These are phyloP conservation scores for Lagopus muta DNA, from an alignment of 2,113 vertebrate species.

Conservation along the genomic window DNA sequence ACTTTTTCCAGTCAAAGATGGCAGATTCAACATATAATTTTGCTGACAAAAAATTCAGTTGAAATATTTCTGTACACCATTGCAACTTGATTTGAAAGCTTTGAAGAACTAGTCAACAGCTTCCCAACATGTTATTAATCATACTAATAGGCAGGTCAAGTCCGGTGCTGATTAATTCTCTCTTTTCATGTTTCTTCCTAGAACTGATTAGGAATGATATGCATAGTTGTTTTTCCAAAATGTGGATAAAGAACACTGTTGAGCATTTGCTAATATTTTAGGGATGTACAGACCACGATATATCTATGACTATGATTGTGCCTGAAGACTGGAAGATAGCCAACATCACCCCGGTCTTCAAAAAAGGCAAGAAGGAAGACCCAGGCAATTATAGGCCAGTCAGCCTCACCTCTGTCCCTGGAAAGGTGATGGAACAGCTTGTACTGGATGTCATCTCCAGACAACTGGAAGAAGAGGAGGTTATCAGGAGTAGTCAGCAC, in stretches of 20 bases:
- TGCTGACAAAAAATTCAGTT: neutral
- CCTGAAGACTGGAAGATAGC: no score
- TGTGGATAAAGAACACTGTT: neutral
- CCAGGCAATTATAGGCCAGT: no score
- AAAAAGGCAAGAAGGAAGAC: no score
- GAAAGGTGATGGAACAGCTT: no score
- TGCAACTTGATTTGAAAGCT: neutral
- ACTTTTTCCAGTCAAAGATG: neutral
- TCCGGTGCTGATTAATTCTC: neutral
- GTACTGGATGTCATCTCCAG: no score
- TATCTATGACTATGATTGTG: neutral
- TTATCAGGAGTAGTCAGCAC: no score
- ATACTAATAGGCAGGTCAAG: neutral
- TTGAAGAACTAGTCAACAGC: neutral
- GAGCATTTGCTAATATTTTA: neutral
- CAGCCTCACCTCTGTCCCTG: no score
- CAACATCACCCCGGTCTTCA: no score
- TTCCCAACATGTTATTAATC: neutral
- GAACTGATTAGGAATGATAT: neutral
- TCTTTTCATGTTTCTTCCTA: neutral
- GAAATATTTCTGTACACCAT: neutral
- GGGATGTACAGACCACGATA: neutral
- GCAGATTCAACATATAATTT: neutral
- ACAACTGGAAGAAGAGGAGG: no score
- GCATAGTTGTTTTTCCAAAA: neutral